Conservation (phyloP, 1,140 invertebrate species). For the Rhopalosiphum maidis region DNA sequence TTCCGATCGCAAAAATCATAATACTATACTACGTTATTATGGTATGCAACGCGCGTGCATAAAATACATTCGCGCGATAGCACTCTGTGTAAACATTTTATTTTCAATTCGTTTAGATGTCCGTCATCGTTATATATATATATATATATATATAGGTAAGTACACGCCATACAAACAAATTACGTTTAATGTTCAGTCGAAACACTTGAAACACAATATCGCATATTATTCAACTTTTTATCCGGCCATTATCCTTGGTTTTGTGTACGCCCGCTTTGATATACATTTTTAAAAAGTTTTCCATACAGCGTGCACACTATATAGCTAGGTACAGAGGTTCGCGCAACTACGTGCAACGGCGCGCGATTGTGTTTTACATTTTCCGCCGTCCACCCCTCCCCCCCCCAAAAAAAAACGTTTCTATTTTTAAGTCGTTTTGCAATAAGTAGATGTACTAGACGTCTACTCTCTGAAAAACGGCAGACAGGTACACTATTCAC, state of each 20-base stretch:
- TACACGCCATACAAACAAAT: background rate
- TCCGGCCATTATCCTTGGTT: background rate
- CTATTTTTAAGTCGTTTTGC: background rate
- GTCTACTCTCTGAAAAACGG: background rate
- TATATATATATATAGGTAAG: no score
- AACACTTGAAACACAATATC: background rate
- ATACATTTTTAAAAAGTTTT: slow-evolving; percentile 19
- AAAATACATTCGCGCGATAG: no score
- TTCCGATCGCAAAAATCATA: background rate
- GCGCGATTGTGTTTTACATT: background rate
- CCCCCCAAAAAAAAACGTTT: background rate
- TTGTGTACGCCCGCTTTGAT: background rate
- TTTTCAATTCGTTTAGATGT: background rate
- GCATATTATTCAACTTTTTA: slow-evolving; percentile 4
- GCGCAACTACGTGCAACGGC: background rate
- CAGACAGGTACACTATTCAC: background rate
- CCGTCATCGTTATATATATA: background rate
- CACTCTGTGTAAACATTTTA: background rate
- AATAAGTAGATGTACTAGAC: no score
- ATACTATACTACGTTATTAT: no score
- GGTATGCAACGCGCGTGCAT: no score
- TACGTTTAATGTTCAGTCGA: background rate
- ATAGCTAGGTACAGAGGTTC: background rate
- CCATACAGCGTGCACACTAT: background rate
- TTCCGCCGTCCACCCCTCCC: background rate